These are phyloP conservation scores for Enteromius mattozi DNA, from an alignment of 2,797 vertebrate species.

Conservation along the genomic window DNA sequence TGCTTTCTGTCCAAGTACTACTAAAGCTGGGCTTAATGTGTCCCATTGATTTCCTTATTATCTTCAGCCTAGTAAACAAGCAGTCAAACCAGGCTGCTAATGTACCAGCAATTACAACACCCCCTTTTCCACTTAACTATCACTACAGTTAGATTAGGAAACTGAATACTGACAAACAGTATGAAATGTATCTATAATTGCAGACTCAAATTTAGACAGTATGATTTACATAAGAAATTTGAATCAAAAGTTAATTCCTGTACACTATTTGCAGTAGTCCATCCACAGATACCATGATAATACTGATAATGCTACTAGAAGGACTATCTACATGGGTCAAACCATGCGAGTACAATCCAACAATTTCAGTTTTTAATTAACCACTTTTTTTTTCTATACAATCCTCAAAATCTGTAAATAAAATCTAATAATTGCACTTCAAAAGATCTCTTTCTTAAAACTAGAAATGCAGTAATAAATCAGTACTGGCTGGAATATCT, in stretches of 20 bases:
- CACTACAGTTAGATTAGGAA: slow-evolving; percentile 58
- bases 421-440: neutral
- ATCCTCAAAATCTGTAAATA: neutral
- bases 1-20: slow-evolving; percentile 30
- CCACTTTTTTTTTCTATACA: neutral
- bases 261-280: neutral
- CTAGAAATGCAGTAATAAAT: neutral
- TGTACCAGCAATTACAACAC: slow-evolving; percentile 73
- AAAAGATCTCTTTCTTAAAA: neutral
- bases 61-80: slow-evolving; percentile 79
- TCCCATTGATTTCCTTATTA: slow-evolving; percentile 81
- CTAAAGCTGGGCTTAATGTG: slow-evolving; percentile 70
- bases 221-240: neutral
- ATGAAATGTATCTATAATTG: neutral
- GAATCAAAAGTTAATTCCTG: neutral
- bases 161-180: slow-evolving; percentile 36
- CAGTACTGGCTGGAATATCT: neutral
- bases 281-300: neutral
- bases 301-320: neutral
- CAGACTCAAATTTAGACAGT: neutral
- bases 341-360: neutral
- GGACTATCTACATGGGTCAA: neutral
- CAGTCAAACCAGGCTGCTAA: slow-evolving; percentile 72
- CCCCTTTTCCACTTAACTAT: slow-evolving; percentile 8
- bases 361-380: neutral